Conservation (phyloP, 2,113 vertebrate genomes). For the Calyptommatus sinebrachiatus region DNA sequence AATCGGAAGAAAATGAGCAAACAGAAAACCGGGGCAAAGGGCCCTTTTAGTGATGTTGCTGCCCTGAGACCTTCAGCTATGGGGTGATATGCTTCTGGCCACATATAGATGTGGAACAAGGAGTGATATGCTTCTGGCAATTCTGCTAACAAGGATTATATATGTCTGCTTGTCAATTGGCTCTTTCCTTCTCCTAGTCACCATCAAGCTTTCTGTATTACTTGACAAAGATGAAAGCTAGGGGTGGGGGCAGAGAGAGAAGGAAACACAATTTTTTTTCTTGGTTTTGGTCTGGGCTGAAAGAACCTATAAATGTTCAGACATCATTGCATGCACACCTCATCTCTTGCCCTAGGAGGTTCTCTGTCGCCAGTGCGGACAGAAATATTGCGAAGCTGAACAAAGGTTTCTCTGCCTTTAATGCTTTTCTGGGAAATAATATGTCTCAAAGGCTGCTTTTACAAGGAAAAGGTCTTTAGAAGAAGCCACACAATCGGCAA, state of each 20-base stretch:
- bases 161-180: too few relatives aligned
- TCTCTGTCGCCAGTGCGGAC: neutral
- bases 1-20: too few relatives aligned
- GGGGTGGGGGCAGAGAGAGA: neutral
- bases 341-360: neutral
- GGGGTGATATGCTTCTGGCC: too few relatives aligned
- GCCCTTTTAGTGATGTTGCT: too few relatives aligned
- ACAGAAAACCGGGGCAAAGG: too few relatives aligned
- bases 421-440: constrained; percentile 5
- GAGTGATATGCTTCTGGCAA: too few relatives aligned
- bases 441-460: neutral
- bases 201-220: too few relatives aligned
- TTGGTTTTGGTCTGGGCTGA: neutral
- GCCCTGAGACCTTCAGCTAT: too few relatives aligned
- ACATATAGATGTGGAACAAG: too few relatives aligned
- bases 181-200: too few relatives aligned
- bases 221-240: too few relatives aligned
- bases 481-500: neutral
- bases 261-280: neutral
- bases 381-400: constrained; percentile 3
- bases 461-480: neutral
- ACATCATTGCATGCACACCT: neutral
- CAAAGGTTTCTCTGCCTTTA: neutral
- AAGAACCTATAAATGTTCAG: neutral
- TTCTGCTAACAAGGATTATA: too few relatives aligned